These are phyloP conservation scores for Taphrorychus bicolor DNA, from an alignment of 2,888 invertebrate species.

Conservation along the genomic window DNA sequence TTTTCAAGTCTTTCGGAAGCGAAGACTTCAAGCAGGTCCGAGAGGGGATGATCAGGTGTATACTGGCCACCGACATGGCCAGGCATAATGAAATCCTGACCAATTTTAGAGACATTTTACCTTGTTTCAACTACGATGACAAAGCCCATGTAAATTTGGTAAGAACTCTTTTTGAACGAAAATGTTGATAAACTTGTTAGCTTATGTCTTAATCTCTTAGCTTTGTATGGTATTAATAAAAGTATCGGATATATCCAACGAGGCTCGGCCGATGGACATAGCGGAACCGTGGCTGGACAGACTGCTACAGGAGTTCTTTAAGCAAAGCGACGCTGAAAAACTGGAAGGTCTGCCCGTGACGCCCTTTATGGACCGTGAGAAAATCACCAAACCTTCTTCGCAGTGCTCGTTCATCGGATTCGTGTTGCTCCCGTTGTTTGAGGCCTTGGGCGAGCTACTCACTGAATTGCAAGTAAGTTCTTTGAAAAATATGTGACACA, in stretches of 20 bases:
- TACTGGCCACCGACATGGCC: conserved; percentile 81
- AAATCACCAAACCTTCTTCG: conserved; percentile 83
- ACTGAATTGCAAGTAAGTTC: conserved; percentile 71
- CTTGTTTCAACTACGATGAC: conserved; percentile 72
- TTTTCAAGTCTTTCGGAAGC: conserved; percentile 72
- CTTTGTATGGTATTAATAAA: conserved; percentile 82
- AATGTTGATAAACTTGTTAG: not conserved
- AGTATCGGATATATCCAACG: conserved; percentile 85
- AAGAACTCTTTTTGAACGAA: conserved; percentile 51
- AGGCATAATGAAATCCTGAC: conserved; percentile 79
- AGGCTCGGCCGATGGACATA: conserved; percentile 81
- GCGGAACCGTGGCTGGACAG: conserved; percentile 85
- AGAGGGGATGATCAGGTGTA: conserved; percentile 81
- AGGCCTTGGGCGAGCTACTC: conserved; percentile 76
- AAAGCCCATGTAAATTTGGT: conserved; percentile 77
- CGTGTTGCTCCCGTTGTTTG: conserved; percentile 80
- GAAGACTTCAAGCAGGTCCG: conserved; percentile 71
- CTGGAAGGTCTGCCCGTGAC: conserved; percentile 83
- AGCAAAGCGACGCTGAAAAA: conserved; percentile 82
- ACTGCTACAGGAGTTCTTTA: conserved; percentile 76
- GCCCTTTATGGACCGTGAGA: conserved; percentile 87
- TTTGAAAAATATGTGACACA: too few relatives aligned
- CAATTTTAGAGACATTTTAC: conserved; percentile 72
- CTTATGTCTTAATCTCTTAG: conserved; percentile 57
- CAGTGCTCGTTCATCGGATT: conserved; percentile 85